A percentile compares a stretch with the other conserved stretches of the same genome.
Evolutionary conservation across 2,113 vertebrate species (phyloP).

Genomic region (Phyllopteryx taeniolatus): DNA sequence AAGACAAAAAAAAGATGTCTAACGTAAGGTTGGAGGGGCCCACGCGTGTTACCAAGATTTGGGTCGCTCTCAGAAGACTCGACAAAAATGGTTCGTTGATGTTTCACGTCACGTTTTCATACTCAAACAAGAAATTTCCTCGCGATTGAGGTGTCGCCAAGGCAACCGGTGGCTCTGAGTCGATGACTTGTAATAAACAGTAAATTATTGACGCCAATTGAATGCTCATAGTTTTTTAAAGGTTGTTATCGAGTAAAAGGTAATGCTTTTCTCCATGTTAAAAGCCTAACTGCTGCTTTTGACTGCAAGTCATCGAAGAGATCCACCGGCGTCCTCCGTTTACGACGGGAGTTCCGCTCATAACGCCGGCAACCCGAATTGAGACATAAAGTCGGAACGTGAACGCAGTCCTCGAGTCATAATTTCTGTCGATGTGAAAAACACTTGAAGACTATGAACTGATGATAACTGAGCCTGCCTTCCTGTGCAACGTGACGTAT

Average conservation of each 20-base stretch:
- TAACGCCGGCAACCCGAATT: neutral
- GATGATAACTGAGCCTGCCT: too few relatives aligned
- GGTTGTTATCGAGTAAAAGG: neutral
- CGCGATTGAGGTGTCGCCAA: conserved; percentile 21
- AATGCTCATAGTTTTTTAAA: neutral
- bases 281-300: conserved; percentile 48
- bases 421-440: too few relatives aligned
- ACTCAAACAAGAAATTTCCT: neutral
- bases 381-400: too few relatives aligned
- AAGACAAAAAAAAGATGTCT: conserved; percentile 38
- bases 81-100: conserved; percentile 67
- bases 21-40: conserved; percentile 15
- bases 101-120: neutral
- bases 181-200: too few relatives aligned
- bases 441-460: too few relatives aligned
- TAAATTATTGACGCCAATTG: neutral
- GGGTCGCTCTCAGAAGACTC: conserved; percentile 66
- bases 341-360: neutral
- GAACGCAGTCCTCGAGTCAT: too few relatives aligned
- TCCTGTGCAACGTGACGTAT: too few relatives aligned
- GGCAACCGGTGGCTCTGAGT: conserved; percentile 28
- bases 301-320: conserved; percentile 26
- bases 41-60: conserved; percentile 19
- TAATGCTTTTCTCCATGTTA: neutral
- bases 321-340: neutral